Evolutionary conservation across 2,888 invertebrate species (phyloP).

Genomic region (Lobophora halterata): DNA sequence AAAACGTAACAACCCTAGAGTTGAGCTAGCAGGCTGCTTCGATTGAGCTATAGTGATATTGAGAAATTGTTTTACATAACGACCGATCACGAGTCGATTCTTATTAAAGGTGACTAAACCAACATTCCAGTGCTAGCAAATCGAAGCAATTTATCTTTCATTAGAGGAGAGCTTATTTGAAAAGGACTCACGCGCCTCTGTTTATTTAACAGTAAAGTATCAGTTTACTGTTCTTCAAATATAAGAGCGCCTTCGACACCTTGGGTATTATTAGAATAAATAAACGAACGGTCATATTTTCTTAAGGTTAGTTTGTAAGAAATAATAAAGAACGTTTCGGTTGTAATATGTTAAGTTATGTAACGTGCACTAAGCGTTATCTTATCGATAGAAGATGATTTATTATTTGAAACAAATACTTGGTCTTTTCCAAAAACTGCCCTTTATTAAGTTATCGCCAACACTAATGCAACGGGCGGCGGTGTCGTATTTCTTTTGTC

Average conservation of each 20-base stretch:
- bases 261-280: constrained; percentile 10
- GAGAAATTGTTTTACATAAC: constrained; percentile 57
- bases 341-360: too few species aligned
- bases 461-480: constrained; percentile 47
- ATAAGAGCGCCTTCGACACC: constrained; percentile 19
- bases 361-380: constrained; percentile 5
- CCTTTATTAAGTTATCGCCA: constrained; percentile 19
- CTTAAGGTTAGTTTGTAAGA: too few species aligned
- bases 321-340: too few species aligned
- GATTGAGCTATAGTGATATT: constrained; percentile 34
- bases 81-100: constrained; percentile 43
- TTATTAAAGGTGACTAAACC: constrained; percentile 44
- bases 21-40: too few species aligned
- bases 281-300: constrained; percentile 4
- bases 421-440: constrained; percentile 30
- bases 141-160: constrained; percentile 38
- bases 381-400: too few species aligned
- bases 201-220: constrained; percentile 54
- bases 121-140: constrained; percentile 36
- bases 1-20: too few species aligned
- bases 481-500: constrained; percentile 59
- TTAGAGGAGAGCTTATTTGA: constrained; percentile 40
- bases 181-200: constrained; percentile 40
- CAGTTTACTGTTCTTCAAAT: constrained; percentile 48
- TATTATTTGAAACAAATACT: constrained; percentile 21